phyloP scores from a whole-genome alignment of 2,113 vertebrate genomes.

The Prochilodus magdalenae region DNA sequence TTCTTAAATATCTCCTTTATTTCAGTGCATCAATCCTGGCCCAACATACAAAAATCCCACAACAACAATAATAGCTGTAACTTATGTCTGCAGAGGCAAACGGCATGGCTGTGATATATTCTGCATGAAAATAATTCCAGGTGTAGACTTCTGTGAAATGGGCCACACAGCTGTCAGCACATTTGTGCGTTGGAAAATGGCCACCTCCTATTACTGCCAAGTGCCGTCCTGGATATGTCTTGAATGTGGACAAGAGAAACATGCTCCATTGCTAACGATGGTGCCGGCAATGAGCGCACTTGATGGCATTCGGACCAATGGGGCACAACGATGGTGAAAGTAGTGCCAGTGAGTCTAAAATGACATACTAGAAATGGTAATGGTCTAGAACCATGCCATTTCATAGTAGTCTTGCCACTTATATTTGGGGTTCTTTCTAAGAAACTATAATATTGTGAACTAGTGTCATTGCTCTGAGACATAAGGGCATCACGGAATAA shows the following conservation, averaged over 20 bases:
- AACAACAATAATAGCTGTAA: no score
- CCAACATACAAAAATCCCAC: no score
- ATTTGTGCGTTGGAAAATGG: slow-evolving; percentile 80
- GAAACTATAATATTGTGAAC: not conserved
- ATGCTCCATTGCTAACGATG: slow-evolving; percentile 66
- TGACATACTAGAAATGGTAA: slow-evolving; percentile 16
- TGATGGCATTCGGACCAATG: slow-evolving; percentile 59
- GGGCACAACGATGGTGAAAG: slow-evolving; percentile 26
- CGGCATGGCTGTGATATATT: slow-evolving; percentile 26
- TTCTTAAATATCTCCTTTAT: no score
- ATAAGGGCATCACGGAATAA: no score
- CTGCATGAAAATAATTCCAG: slow-evolving; percentile 67
- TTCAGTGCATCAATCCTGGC: no score
- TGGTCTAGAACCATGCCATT: slow-evolving; percentile 37
- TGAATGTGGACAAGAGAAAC: slow-evolving; percentile 84
- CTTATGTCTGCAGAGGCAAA: not conserved
- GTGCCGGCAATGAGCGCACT: not conserved
- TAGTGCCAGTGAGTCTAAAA: slow-evolving; percentile 36
- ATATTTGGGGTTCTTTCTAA: not conserved
- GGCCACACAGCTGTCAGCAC: slow-evolving; percentile 83
- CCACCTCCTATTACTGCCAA: slow-evolving; percentile 77
- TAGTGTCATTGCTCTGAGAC: not conserved
- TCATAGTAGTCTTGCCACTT: not conserved
- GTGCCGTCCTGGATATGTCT: slow-evolving; percentile 78
- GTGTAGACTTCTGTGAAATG: slow-evolving; percentile 77